Conservation (phyloP, 2,888 invertebrate genomes). For the Alentia gelatinosa region DNA sequence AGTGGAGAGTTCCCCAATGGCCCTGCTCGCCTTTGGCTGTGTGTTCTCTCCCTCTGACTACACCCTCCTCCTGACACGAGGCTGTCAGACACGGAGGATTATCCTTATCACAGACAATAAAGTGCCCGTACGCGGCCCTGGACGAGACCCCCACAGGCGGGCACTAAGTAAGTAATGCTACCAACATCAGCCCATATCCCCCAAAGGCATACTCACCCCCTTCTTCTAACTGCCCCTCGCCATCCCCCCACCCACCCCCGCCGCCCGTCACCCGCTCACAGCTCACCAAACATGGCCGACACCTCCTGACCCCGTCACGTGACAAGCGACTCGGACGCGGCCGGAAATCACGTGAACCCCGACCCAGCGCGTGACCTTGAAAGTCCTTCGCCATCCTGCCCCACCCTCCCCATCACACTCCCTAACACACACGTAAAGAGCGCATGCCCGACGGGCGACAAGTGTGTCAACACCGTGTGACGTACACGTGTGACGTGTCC, state of each 20-base stretch:
- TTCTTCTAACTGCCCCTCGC: neutral
- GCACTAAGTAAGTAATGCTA: neutral
- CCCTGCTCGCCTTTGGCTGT: neutral
- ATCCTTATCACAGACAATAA: neutral
- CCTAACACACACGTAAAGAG: neutral
- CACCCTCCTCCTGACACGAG: neutral
- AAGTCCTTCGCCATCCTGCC: neutral
- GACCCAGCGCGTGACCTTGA: neutral
- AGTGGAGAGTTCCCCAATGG: too few relatives aligned
- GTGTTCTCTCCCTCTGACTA: too few relatives aligned
- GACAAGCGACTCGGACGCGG: neutral
- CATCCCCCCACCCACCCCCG: neutral
- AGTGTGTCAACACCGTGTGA: neutral
- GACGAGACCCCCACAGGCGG: neutral
- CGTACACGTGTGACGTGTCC: neutral
- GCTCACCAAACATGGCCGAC: neutral
- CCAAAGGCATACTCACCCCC: neutral
- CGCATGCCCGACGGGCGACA: neutral
- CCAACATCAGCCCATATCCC: too few relatives aligned
- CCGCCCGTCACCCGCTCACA: neutral
- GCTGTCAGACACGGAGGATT: neutral
- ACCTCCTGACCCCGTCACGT: conserved; percentile 34
- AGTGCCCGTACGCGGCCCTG: too few relatives aligned
- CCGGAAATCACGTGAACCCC: neutral
- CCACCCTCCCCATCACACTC: neutral